These are phyloP conservation scores for Equus quagga DNA, from an alignment of 2,113 vertebrate genomes.

Conservation along the genomic window DNA sequence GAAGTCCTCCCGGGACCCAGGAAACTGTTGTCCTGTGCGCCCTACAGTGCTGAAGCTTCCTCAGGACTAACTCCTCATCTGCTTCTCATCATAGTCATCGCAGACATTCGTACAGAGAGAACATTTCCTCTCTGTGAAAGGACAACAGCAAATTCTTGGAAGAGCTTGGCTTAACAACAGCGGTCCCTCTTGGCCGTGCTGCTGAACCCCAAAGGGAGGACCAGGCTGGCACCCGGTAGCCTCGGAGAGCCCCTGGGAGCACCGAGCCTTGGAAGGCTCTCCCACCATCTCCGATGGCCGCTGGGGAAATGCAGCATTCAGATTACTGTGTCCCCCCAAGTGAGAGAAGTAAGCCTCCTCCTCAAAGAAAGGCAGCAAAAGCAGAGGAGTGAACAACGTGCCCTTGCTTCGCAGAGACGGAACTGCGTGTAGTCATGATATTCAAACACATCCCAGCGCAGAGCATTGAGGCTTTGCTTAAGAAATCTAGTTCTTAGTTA, in stretches of 20 bases:
- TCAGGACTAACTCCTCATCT: not conserved
- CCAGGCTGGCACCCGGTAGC: not conserved
- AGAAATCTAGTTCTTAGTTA: not conserved
- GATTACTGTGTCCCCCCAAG: not conserved
- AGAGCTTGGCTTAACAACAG: slow-evolving; percentile 38
- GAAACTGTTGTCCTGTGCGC: not conserved
- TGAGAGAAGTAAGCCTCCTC: not conserved
- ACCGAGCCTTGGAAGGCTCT: too few species aligned
- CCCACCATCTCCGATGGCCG: rapidly evolving
- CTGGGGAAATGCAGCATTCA: rapidly evolving
- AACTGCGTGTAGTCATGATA: not conserved
- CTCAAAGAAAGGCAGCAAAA: not conserved
- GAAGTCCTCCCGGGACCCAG: not conserved
- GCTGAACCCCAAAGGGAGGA: not conserved
- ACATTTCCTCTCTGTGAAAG: slow-evolving; percentile 42
- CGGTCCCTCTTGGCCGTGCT: not conserved
- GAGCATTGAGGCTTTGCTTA: not conserved
- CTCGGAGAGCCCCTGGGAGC: not conserved
- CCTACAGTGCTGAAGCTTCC: not conserved
- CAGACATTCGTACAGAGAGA: not conserved
- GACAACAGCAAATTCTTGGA: not conserved
- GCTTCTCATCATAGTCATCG: not conserved
- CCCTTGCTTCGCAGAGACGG: not conserved
- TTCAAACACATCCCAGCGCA: not conserved
- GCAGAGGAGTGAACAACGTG: too few species aligned